Conservation (phyloP, 2,113 vertebrate genomes). For the Tonatia bakeri region DNA sequence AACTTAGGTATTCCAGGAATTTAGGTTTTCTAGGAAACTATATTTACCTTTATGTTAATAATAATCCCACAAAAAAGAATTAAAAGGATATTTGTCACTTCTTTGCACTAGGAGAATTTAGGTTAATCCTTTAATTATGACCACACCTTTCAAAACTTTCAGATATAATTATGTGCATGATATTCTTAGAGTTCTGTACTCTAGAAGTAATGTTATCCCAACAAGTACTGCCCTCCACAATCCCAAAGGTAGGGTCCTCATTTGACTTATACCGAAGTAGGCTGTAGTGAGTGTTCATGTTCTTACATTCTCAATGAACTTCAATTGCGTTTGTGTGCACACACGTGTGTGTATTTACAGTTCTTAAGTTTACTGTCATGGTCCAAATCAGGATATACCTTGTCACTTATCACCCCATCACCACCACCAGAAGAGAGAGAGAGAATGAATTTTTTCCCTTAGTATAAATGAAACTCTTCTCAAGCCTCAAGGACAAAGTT, state of each 20-base stretch:
- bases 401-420: not conserved
- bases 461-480: not conserved
- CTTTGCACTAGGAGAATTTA: not conserved
- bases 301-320: not conserved
- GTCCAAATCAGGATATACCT: not conserved
- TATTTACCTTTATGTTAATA: not conserved
- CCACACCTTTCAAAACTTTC: not conserved
- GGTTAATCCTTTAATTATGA: not conserved
- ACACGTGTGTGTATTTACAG: not conserved
- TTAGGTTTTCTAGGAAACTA: not conserved
- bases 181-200: not conserved
- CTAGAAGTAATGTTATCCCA: not conserved
- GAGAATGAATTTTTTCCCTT: not conserved
- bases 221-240: not conserved
- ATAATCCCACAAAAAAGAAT: not conserved
- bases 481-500: constrained; percentile 17
- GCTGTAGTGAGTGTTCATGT: not conserved
- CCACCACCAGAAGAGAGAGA: not conserved
- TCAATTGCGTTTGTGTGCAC: not conserved
- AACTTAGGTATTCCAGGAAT: not conserved
- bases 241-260: not conserved
- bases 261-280: not conserved
- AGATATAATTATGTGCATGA: too few species aligned
- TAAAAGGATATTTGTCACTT: not conserved
- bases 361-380: not conserved